phyloP scores from a whole-genome alignment of 1,140 invertebrate species.

The Lysiphlebus fabarum region DNA sequence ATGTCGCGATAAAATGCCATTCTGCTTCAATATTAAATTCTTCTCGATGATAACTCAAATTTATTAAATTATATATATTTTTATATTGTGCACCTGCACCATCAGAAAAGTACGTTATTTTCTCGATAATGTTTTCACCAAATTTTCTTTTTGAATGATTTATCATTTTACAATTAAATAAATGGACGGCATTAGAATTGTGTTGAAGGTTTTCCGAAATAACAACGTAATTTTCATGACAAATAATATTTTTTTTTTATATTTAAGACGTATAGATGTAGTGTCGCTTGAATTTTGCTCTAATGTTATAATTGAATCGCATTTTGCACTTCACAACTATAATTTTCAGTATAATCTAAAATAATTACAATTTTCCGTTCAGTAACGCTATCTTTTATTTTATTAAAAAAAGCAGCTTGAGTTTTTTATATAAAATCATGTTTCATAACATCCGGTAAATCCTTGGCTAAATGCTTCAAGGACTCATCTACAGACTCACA shows the following conservation, averaged over 20 bases:
- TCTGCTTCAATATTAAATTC: constrained; percentile 1
- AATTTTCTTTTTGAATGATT: constrained; percentile 6
- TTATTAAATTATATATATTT: constrained; percentile 10
- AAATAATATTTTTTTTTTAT: neutral
- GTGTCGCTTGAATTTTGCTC: constrained; percentile 5
- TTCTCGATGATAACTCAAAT: neutral
- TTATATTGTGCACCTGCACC: constrained; percentile 9
- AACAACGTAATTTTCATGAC: neutral
- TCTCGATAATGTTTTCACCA: constrained; percentile 2
- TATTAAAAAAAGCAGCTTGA: constrained; percentile 8
- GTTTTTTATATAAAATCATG: neutral
- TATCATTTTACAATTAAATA: constrained; percentile 7
- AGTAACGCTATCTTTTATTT: constrained; percentile 6
- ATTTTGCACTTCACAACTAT: constrained; percentile 4
- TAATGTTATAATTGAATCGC: constrained; percentile 7
- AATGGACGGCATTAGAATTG: neutral
- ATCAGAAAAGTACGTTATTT: constrained; percentile 9
- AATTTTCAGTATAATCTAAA: constrained; percentile 8
- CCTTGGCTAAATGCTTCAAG: too few species aligned
- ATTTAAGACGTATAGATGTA: constrained; percentile 1
- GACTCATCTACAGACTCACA: too few species aligned
- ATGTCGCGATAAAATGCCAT: constrained; percentile 11
- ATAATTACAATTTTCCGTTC: constrained; percentile 1
- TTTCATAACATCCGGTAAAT: too few species aligned
- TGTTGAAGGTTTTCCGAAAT: constrained; percentile 3